Evolutionary conservation across 2,888 invertebrate species (phyloP).

Genomic region (Cephus rjabovi): DNA sequence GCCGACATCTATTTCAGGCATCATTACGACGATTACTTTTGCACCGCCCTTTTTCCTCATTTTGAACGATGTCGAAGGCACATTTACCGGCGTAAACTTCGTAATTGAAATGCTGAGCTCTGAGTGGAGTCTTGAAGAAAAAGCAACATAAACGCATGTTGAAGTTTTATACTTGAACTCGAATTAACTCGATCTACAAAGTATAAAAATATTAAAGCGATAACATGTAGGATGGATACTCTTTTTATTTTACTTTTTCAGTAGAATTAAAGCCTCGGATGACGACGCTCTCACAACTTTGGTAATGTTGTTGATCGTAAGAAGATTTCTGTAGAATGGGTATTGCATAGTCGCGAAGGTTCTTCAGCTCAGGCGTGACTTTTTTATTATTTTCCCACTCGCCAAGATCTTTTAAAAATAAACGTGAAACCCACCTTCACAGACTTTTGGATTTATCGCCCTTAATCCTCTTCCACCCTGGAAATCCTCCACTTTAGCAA

Average conservation of each 20-base stretch:
- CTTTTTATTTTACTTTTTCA: not conserved
- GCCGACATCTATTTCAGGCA: slow-evolving; percentile 30
- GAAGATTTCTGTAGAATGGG: not conserved
- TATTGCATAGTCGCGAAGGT: not conserved
- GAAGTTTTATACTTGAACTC: not conserved
- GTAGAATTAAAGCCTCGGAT: not conserved
- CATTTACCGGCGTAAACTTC: not conserved
- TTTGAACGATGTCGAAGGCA: not conserved
- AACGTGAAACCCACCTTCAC: not conserved
- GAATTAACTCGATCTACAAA: not conserved
- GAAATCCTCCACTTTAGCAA: not conserved
- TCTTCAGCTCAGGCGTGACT: not conserved
- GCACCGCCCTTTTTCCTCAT: not conserved
- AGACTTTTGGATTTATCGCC: not conserved
- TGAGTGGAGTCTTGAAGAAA: not conserved
- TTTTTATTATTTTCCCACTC: not conserved
- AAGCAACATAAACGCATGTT: not conserved
- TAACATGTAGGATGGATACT: not conserved
- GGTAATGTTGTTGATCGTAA: not conserved
- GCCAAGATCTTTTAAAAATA: not conserved
- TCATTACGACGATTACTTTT: slow-evolving; percentile 30
- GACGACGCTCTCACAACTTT: not conserved
- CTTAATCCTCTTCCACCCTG: not conserved
- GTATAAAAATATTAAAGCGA: not conserved
- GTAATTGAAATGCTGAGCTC: not conserved